Evolutionary conservation across 2,113 vertebrate genomes (phyloP).

Genomic region (Neogobius melanostomus): DNA sequence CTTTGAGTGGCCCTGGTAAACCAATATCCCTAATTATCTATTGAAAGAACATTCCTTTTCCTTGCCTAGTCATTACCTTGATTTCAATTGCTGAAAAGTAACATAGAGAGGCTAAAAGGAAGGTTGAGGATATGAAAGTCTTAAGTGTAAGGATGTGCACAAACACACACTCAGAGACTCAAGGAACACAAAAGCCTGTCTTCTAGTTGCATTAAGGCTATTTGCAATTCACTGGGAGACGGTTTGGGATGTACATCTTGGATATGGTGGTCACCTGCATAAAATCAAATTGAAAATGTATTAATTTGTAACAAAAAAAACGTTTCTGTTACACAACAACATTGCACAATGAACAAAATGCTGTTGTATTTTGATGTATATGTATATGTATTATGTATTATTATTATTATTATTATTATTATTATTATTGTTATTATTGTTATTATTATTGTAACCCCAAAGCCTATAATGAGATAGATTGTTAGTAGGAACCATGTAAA

Average conservation of each 20-base stretch:
- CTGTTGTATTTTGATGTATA: too few relatives aligned
- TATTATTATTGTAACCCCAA: too few relatives aligned
- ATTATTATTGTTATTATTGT: too few relatives aligned
- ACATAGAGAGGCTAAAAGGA: constrained; percentile 67
- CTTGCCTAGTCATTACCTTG: constrained; percentile 82
- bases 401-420: too few relatives aligned
- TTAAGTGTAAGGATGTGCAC: constrained; percentile 28
- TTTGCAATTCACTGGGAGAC: constrained; percentile 66
- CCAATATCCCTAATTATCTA: constrained; percentile 95
- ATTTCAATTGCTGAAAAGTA: constrained; percentile 84
- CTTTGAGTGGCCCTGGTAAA: constrained; percentile 81
- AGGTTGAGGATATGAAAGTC: constrained; percentile 54
- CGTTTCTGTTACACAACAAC: constrained; percentile 4
- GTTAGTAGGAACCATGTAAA: too few relatives aligned
- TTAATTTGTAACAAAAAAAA: constrained; percentile 37
- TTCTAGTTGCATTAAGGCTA: constrained; percentile 70
- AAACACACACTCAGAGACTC: constrained; percentile 18
- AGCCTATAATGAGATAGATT: too few relatives aligned
- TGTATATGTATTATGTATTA: too few relatives aligned
- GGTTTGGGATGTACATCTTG: constrained; percentile 69
- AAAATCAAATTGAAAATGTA: constrained; percentile 68
- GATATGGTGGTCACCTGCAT: constrained; percentile 59
- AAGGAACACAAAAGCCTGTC: constrained; percentile 52
- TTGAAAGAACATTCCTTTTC: constrained; percentile 81
- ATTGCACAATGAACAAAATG: not conserved